These are phyloP conservation scores for Emys orbicularis DNA, from an alignment of 2,797 vertebrate species.

Conservation along the genomic window DNA sequence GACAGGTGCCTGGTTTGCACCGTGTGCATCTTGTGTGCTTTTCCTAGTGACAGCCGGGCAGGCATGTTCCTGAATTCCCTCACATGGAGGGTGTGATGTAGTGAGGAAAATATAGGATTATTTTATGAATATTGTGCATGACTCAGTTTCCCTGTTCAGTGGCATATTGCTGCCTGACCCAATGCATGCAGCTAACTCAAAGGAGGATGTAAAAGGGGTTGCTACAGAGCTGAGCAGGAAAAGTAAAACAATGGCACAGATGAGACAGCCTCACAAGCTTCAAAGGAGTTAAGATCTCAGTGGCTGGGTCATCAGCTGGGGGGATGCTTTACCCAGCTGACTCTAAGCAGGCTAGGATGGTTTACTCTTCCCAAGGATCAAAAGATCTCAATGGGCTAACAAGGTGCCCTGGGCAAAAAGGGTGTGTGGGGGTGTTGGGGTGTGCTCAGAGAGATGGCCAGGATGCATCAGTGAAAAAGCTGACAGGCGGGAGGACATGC, in stretches of 20 bases:
- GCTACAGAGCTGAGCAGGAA: not conserved
- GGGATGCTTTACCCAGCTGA: not conserved
- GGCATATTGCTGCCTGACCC: not conserved
- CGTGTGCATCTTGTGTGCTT: not conserved
- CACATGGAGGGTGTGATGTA: not conserved
- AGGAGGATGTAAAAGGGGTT: not conserved
- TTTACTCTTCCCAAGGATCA: not conserved
- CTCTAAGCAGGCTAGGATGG: too few relatives aligned
- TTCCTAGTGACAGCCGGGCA: not conserved
- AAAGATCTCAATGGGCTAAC: not conserved
- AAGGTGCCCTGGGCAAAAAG: not conserved
- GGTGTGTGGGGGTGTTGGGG: not conserved
- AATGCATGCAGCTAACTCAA: not conserved
- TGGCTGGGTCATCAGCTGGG: too few relatives aligned
- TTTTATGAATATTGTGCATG: not conserved
- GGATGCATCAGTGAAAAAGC: not conserved
- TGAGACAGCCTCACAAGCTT: not conserved
- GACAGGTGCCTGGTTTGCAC: not conserved
- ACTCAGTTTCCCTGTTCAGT: not conserved
- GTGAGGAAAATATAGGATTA: not conserved
- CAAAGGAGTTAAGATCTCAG: not conserved
- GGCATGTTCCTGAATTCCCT: not conserved
- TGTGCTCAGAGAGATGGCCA: not conserved
- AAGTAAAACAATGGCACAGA: not conserved
- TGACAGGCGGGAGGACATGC: too few relatives aligned